Evolutionary conservation across 2,113 vertebrate species (phyloP), one percentile per base, ranked within the genome.

Genomic region (Pseudorhombus dupliciocellatus): DNA sequence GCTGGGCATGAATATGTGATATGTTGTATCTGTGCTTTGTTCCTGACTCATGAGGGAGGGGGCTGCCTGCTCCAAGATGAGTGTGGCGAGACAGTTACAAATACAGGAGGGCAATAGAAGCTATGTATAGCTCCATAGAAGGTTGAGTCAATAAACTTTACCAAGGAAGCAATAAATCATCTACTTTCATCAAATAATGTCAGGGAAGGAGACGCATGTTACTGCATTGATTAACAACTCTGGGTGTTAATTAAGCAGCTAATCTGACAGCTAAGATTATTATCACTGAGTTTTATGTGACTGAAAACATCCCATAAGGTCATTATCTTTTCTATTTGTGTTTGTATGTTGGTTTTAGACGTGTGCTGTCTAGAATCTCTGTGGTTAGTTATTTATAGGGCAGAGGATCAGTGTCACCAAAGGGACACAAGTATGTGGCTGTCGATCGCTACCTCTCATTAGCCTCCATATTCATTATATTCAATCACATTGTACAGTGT

Each of bases 211-310:
- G 42, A 53, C 16, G 14, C 56, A 70, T 28, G 59, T 63, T 42
- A 46, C n/a, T 44, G 34, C 52, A 67, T 63, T 51, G 14, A 66
- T 25, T 70, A 48, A 48, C 54, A 66, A 77, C 46, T 21, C 22
- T n/a, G 58, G 14, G 30, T 30, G 68, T 48, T 62, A 66, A 73
- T 66, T 59, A 79, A 62, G 24, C 75, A 42, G 63, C 28, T 73
- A 50, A 76, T 30, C 22, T 66, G 50, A 31, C 59, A 76, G n/a
- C 40, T 16, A 5, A 60, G 54, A 30, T 25, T 24, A 28, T 26
- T 52, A 24, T 59, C 58, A 66, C 22, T 40, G 54, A 60, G 16
- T 46, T 2, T 46, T 46, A 40, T 40, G 11, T 15, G 37, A 40
- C 37, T 12, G 37, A 40, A 40, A 40, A 11, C 11, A 46, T 5